Base-by-base conservation (phyloP, 2,797 vertebrate species). In the Alosa sapidissima region DNA sequence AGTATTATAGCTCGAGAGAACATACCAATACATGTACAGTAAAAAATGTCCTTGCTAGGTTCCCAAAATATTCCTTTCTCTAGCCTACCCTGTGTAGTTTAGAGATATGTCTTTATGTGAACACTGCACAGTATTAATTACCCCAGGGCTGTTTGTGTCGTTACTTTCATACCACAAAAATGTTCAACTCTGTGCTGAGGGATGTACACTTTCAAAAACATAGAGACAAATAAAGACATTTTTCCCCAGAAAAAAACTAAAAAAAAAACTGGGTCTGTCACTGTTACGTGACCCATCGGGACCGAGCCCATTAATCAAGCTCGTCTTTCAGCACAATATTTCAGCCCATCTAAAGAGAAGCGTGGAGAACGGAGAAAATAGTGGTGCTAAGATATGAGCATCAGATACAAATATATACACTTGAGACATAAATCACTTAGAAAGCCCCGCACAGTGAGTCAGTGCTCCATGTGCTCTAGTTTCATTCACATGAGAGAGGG, bases 281-380 rank as follows among this genome's bases (percentile, higher is more conserved):
- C 28, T 7, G 58, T 2, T 24, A 10, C 58, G n/a, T 9, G 33
- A 72, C 24, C 65, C 28, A 72, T 41, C 55, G 5, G 28, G 24
- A 68, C 1, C 5, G 28, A n/a, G 54, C 81, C 84, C 81, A 86
- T 90, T 91, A 85, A 87, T 92, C 86, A 88, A 82, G 87, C 86
- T 90, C 86, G 86, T 82, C 89, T 92, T 91, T 89, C 88, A 85
- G 89, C 81, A 83, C 78, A 85, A 91, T 92, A 72, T 89, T 89
- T 91, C 90, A 85, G 3, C 84, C 84, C 88, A 88, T 91, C 33
- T 72, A 24, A 36, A 41, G 28, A 72, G 33, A 2, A 36, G 11
- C 1, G 2, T 1, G 65, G 65, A 41, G 65, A 33, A 41, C 10
- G 11, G 5, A 85, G 85, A 89, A 89, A 88, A 83, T 72, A 13